Evolutionary conservation across 2,797 vertebrate species (phyloP).

Genomic region (Amblyopsis hoosieri): DNA sequence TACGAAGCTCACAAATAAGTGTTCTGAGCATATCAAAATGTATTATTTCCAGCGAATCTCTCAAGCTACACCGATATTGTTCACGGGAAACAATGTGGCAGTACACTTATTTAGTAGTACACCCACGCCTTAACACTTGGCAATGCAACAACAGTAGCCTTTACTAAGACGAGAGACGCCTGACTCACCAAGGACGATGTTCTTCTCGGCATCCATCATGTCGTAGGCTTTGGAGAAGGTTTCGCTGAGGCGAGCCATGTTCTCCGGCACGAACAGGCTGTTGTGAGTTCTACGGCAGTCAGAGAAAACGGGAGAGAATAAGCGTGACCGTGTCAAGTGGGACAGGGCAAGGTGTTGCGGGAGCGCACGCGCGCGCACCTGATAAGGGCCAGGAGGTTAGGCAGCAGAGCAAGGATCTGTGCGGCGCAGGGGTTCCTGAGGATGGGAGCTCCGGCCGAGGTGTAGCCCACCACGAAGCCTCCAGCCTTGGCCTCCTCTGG

Average conservation of each 20-base stretch:
- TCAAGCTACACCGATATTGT: too few species aligned
- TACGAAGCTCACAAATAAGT: too few species aligned
- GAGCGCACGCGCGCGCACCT: conserved; percentile 75
- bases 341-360: background rate
- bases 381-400: conserved; percentile 90
- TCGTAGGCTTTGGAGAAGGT: conserved; percentile 86
- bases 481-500: conserved; percentile 90
- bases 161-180: background rate
- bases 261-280: conserved; percentile 89
- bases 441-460: conserved; percentile 81
- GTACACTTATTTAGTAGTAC: too few species aligned
- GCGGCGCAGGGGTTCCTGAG: conserved; percentile 90
- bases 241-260: conserved; percentile 86
- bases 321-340: background rate
- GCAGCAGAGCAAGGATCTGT: conserved; percentile 86
- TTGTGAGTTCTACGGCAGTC: conserved; percentile 86
- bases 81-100: too few species aligned
- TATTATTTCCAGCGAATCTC: too few species aligned
- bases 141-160: background rate
- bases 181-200: conserved; percentile 87
- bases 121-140: background rate
- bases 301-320: background rate
- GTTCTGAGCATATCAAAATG: too few species aligned
- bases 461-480: conserved; percentile 87
- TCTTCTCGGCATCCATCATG: conserved; percentile 91